phyloP scores from a whole-genome alignment of 2,888 invertebrate species.

The Hanleya hanleyi region DNA sequence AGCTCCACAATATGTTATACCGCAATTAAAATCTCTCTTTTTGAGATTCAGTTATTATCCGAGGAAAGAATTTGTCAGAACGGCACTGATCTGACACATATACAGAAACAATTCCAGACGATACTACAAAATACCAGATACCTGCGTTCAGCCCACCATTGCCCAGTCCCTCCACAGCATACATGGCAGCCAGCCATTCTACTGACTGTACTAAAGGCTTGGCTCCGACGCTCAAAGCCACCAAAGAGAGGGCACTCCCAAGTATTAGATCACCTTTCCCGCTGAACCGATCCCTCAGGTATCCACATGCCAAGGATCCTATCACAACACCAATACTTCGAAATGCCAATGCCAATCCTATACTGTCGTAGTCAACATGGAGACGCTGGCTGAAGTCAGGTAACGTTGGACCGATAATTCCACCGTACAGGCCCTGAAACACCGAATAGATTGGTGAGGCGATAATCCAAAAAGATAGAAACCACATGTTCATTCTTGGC shows the following conservation, averaged over 20 bases:
- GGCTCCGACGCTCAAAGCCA: slow-evolving; percentile 18
- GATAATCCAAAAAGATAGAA: no score
- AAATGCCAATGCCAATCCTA: slow-evolving; percentile 35
- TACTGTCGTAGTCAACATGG: slow-evolving; percentile 29
- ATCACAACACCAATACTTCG: slow-evolving; percentile 34
- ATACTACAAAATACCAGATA: no score
- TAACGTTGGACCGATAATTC: slow-evolving; percentile 41
- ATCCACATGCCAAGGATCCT: slow-evolving; percentile 36
- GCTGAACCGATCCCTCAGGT: slow-evolving; percentile 35
- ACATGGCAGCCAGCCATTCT: slow-evolving; percentile 30
- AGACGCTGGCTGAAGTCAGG: slow-evolving; percentile 36
- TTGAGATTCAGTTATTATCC: no score
- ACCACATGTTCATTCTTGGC: no score
- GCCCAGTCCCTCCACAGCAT: slow-evolving; percentile 30
- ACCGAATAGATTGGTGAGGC: no score
- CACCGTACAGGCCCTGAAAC: slow-evolving; percentile 39
- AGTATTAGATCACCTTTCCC: slow-evolving; percentile 35
- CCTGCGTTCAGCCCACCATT: slow-evolving; percentile 36
- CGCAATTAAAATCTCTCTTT: no score
- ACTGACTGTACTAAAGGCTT: slow-evolving; percentile 33
- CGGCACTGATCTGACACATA: no score
- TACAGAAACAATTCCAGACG: no score
- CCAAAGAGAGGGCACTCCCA: slow-evolving; percentile 24
- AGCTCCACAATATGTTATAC: no score
- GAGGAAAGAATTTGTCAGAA: no score